Base-by-base conservation (phyloP, 2,888 invertebrate genomes). In the Argyresthia albistria region DNA sequence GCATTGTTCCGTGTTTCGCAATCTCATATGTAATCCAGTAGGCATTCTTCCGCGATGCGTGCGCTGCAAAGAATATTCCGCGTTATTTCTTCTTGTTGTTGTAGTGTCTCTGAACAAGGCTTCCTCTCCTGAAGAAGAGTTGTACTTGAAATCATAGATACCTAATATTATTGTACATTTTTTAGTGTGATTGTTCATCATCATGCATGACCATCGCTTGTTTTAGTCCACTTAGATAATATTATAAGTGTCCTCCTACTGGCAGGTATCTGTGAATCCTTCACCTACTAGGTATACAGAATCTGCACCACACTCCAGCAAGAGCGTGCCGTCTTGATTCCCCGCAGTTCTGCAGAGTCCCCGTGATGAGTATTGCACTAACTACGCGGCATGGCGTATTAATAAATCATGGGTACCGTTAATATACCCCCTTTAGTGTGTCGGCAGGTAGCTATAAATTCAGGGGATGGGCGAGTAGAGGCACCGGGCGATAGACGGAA, bases 11-110 rank as follows among this genome's bases (percentile, higher is more conserved):
- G 73, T 64, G 11, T 70, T 71, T 76, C 67, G 77, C 79, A 81
- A 80, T 79, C 76, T 74, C 73, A 75, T 74, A 67, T 76, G 77
- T 79, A 82, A 82, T 81, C 73, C 74, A 63, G 72, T 74, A 70
- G 66, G 63, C 63, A 15, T 51, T 56, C 57, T 52, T 60, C 59
- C 62, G 60, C 61, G 49, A 39, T 49, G 49, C 15, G 36, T 49
- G 7, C 10, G 49, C 49, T 15, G 12, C 37, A 39, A 39, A 37
- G 37, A 14, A 36, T 14, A 39, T 50, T 35, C 45, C 50, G 15
- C 45, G 35, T 37, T 50, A 14, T 49, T 49, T 39, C 46, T 43
- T 46, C 43, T 25, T n/a, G n/a, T 25, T 25, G 25, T 25, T 25
- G 25, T 25, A 25, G 25, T 25, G 25, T 25, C 25, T 25, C 25